Percentiles rank a stretch among this genome's conserved stretches.
Evolutionary conservation across 1,140 invertebrate genomes (phyloP).

Genomic region (Lasioglossum albipes): DNA sequence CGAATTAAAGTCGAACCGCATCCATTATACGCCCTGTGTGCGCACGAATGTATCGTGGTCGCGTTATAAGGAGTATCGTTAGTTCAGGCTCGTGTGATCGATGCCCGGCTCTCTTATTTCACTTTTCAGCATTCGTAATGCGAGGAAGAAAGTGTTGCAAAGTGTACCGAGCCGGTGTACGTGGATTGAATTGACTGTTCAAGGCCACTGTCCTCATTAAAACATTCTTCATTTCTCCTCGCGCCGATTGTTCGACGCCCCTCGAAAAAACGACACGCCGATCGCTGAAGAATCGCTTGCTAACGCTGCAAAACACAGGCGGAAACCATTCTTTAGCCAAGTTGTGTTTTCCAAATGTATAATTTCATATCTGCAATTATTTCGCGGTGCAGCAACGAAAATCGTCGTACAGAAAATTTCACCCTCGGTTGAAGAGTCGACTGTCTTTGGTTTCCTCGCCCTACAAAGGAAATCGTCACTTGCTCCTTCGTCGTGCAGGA

Average conservation of each 20-base stretch:
- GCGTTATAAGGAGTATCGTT: not conserved
- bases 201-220: not conserved
- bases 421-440: too few relatives aligned
- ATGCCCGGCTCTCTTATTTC: not conserved
- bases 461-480: too few relatives aligned
- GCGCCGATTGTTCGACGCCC: not conserved
- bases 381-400: too few relatives aligned
- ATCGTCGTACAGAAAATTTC: too few relatives aligned
- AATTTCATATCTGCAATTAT: too few relatives aligned
- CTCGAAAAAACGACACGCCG: too few relatives aligned
- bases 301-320: too few relatives aligned
- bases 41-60: not conserved
- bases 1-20: not conserved
- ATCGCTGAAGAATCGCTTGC: too few relatives aligned
- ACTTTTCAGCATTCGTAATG: not conserved
- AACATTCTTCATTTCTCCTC: not conserved
- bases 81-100: not conserved
- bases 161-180: not conserved
- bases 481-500: too few relatives aligned
- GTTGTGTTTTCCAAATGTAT: too few relatives aligned
- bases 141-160: not conserved
- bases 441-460: too few relatives aligned
- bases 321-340: too few relatives aligned
- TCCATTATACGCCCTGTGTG: not conserved
- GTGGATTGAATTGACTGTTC: not conserved